These are phyloP conservation scores for Patiria miniata DNA, from an alignment of 35 echinoderm and acorn worm species.

Conservation along the genomic window DNA sequence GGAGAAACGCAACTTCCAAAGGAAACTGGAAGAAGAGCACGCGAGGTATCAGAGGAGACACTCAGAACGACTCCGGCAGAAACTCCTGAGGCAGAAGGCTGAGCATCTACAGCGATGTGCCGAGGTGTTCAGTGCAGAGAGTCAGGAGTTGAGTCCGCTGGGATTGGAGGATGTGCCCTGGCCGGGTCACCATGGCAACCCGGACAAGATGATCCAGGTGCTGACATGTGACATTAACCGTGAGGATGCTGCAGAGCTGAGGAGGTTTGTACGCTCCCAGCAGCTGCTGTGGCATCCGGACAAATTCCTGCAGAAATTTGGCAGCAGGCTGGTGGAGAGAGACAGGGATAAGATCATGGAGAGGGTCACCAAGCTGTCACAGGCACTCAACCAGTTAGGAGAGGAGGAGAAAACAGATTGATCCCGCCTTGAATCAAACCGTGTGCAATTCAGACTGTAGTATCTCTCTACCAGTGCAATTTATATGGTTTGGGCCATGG, in stretches of 20 bases:
- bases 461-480: too few relatives aligned
- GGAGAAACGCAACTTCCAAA: too few relatives aligned
- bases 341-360: constrained; percentile 79
- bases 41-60: too few relatives aligned
- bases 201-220: constrained; percentile 82
- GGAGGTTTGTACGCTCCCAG: constrained; percentile 74
- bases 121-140: constrained; percentile 55
- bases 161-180: constrained; percentile 71
- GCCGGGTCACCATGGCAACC: constrained; percentile 64
- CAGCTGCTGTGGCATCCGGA: constrained; percentile 94
- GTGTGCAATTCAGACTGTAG: too few relatives aligned
- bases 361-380: constrained; percentile 80
- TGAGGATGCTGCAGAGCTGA: constrained; percentile 42
- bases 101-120: constrained; percentile 46
- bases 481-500: too few relatives aligned
- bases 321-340: constrained; percentile 47
- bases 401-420: not conserved
- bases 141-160: not conserved
- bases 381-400: constrained; percentile 67
- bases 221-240: constrained; percentile 62
- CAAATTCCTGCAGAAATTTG: constrained; percentile 88
- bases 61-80: too few relatives aligned
- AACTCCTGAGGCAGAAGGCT: constrained; percentile 50
- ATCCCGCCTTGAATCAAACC: too few relatives aligned
- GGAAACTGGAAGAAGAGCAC: too few relatives aligned